Base-by-base conservation (phyloP, 2,888 invertebrate species). In the Argyresthia albistria region DNA sequence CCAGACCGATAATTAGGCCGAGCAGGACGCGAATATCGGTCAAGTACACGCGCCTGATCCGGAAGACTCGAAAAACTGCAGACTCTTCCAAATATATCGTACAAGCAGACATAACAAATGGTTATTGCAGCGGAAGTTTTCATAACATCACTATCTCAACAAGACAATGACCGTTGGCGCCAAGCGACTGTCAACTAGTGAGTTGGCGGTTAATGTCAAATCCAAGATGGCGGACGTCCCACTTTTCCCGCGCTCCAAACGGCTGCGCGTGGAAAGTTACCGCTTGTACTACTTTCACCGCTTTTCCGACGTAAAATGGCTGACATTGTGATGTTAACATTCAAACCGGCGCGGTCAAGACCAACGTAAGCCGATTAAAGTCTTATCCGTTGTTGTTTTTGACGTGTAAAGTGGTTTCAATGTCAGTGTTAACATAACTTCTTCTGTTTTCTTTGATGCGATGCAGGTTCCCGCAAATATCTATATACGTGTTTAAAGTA, bases 221-320 rank as follows among this genome's bases (percentile, higher is more conserved):
- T 77, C 69, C 74, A 82, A 84, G 64, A 82, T 82, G 83, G 81
- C 83, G 64, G 69, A 52, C 72, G 86, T 68, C 86, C 84, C 70
- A 87, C 87, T 83, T 86, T 83, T 86, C 79, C 81, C 80, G 76
- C 76, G 77, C 78, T 77, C 70, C 73, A 75, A 75, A 71, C 76
- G 70, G 67, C 70, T 70, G 69, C 73, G 78, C 76, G 78, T 86
- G 86, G 87, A 87, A 87, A 87, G 87, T 87, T 86, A 82, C 83
- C 71, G 70, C 69, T 43, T 77, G 86, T 76, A 83, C 87, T 87
- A 86, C 87, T 87, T 87, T 87, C 87, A 84, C 87, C 77, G 77
- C 84, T 84, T 83, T 86, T 87, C 81, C 81, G 45, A 45, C 25
- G 47, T 79, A 84, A 86, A 73, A 86, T 83, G 84, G 83, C 81